These are phyloP conservation scores for Pelochelys cantorii DNA, from an alignment of 2,797 vertebrate species.

Conservation along the genomic window DNA sequence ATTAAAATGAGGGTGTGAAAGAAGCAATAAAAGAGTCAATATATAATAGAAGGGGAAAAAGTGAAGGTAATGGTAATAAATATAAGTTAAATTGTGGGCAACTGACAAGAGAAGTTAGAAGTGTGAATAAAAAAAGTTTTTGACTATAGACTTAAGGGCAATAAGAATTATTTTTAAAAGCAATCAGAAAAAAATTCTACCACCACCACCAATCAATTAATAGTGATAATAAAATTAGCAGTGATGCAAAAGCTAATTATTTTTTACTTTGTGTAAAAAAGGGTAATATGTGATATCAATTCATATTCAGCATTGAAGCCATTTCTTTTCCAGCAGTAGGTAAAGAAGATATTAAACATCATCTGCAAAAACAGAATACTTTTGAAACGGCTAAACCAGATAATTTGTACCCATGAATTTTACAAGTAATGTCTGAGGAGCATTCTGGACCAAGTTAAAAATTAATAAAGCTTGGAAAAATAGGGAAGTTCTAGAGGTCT, in stretches of 20 bases:
- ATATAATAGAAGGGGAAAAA: fast-evolving
- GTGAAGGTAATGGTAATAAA: not conserved
- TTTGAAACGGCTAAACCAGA: not conserved
- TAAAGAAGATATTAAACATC: not conserved
- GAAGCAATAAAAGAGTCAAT: not conserved
- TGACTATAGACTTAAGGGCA: not conserved
- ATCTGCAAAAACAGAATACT: not conserved
- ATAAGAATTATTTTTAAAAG: not conserved
- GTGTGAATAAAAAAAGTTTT: not conserved
- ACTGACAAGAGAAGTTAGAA: not conserved
- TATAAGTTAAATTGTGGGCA: not conserved
- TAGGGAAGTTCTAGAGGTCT: not conserved
- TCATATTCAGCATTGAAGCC: not conserved
- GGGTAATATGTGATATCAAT: not conserved
- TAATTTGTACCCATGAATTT: not conserved
- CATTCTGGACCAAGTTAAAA: not conserved
- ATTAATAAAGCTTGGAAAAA: not conserved
- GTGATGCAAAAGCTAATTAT: not conserved
- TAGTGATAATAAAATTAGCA: not conserved
- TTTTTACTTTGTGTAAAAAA: not conserved
- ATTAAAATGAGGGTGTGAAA: not conserved
- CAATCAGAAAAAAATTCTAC: not conserved
- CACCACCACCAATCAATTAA: not conserved
- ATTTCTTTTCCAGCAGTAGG: not conserved
- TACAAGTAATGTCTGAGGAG: not conserved